Evolutionary conservation across 1,140 invertebrate genomes (phyloP).

Genomic region (Pteromalus puparum): DNA sequence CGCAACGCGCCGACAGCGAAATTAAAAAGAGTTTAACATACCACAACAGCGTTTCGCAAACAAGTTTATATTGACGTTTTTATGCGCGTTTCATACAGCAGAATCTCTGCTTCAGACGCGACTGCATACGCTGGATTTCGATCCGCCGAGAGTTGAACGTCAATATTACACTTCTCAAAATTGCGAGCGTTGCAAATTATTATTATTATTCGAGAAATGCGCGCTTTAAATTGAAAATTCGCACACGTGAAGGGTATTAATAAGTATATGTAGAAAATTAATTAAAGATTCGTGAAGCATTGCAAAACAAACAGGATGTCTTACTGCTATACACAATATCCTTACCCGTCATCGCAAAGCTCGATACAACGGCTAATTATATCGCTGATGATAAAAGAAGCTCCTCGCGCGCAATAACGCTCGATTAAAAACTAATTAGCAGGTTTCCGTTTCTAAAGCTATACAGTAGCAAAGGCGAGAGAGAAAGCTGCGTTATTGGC

Average conservation of each 20-base stretch:
- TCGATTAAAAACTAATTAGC: constrained; percentile 38
- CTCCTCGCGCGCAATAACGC: not conserved
- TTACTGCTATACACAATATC: no score
- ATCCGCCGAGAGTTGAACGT: no score
- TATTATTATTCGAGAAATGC: no score
- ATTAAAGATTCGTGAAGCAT: no score
- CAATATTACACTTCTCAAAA: no score
- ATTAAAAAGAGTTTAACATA: constrained; percentile 13
- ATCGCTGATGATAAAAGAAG: not conserved
- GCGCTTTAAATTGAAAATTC: no score
- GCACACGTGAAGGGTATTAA: no score
- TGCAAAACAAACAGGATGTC: not conserved
- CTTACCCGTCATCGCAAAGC: not conserved
- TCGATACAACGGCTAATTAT: not conserved
- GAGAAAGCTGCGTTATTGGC: constrained; percentile 12
- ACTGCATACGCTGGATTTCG: no score
- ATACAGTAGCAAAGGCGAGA: not conserved
- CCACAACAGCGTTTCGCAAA: not conserved
- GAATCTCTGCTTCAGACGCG: not conserved
- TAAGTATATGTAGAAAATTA: no score
- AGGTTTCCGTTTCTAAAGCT: not conserved
- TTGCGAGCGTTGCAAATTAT: no score
- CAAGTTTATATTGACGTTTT: constrained; percentile 14
- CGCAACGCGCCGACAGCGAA: not conserved
- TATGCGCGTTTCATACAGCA: not conserved